Base-by-base conservation (phyloP, 1,140 invertebrate genomes). In the Manduca sexta region DNA sequence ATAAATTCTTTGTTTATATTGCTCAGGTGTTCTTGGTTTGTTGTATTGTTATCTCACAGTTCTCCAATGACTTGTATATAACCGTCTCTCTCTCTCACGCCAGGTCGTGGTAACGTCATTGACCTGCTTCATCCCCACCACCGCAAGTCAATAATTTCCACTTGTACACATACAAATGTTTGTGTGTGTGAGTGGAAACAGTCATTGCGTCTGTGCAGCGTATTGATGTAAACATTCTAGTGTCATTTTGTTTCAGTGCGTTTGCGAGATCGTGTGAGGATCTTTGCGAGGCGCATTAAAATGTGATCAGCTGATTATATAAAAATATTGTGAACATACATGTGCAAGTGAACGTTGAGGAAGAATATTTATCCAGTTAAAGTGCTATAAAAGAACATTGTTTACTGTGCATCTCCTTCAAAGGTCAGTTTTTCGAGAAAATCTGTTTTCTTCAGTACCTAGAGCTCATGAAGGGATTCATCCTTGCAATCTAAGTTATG, bases 151-250 rank as follows among this genome's bases (percentile, higher is more conserved):
- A 69, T 74, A 74, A 66, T 73, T 64, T 50, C 55, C 57, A 59
- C 42, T 56, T 37, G 44, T 49, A 66, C 55, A 60, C 57, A 45
- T 2, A 12, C 17, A 60, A 44, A 41, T 43, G 46, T 39, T 49
- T 44, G n/a, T 16, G 53, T 58, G 70, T 78, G 72, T 80, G 78
- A 40, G 75, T 77, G 43, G 45, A 64, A 64, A 62, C 64, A 60
- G 60, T 62, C 68, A 71, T 64, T 79, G 75, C 70, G 75, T 54
- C 69, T 78, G 73, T 75, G 71, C 74, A 71, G 56, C 62, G 62
- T 78, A 82, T 80, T 74, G 76, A 84, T 82, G 75, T 84, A 82
- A 82, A 84, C 78, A 84, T 79, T 77, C 68, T 63, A 64, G 70
- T 78, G 77, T 77, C 74, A 77, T 69, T 77, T 69, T 65, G 57